Conservation (phyloP, 30 jellyfish, hydroid and myxozoan genomes). For the Pelagia noctiluca region DNA sequence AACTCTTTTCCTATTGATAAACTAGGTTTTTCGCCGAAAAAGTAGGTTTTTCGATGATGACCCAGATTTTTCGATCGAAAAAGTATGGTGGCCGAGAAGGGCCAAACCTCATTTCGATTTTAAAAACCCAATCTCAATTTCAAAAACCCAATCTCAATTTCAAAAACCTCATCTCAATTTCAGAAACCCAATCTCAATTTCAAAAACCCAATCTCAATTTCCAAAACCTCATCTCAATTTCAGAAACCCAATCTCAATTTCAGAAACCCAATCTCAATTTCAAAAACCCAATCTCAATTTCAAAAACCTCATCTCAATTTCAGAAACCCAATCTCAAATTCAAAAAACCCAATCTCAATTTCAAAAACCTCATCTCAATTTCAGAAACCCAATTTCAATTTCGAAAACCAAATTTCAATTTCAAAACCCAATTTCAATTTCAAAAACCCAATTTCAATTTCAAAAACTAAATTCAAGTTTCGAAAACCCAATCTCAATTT, state of each 20-base stretch:
- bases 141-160: background rate
- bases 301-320: background rate
- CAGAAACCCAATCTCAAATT: too few species aligned
- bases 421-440: background rate
- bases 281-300: background rate
- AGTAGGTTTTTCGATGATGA: too few species aligned
- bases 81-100: background rate
- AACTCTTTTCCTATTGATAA: too few species aligned
- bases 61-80: background rate
- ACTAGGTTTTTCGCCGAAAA: too few species aligned
- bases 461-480: background rate
- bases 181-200: background rate
- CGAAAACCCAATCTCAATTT: too few species aligned
- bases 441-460: background rate
- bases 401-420: background rate
- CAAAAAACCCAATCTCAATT: background rate
- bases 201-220: background rate
- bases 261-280: background rate
- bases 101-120: slow-evolving; percentile 1
- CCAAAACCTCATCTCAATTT: background rate
- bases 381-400: background rate
- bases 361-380: background rate
- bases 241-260: background rate
- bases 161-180: too few species aligned
- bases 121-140: background rate